phyloP scores from a whole-genome alignment of 2,797 vertebrate species.

The Nasua narica region DNA sequence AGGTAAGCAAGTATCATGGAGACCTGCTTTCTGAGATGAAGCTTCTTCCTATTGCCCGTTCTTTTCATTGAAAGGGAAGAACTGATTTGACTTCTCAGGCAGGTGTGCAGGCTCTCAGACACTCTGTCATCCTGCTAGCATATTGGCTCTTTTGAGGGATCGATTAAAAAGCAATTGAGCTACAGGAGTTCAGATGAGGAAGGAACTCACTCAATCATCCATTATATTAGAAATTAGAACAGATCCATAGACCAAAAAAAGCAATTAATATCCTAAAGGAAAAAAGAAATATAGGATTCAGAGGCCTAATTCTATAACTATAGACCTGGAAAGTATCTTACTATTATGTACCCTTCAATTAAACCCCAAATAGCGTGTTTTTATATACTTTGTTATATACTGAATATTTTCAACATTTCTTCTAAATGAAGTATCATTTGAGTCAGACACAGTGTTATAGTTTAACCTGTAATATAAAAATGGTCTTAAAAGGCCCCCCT shows the following conservation, averaged over 20 bases:
- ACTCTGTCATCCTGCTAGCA: neutral
- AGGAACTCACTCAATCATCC: neutral
- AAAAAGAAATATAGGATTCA: neutral
- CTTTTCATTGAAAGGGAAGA: neutral
- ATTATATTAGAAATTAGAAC: slow-evolving; percentile 31
- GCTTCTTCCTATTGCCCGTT: neutral
- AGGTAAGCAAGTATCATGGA: neutral
- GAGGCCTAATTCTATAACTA: neutral
- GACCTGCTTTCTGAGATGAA: neutral
- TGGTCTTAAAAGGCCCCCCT: neutral
- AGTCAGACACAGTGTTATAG: neutral
- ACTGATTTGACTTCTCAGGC: neutral
- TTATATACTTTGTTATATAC: neutral
- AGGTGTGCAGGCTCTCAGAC: neutral
- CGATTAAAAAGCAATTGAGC: slow-evolving; percentile 51
- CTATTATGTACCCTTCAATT: neutral
- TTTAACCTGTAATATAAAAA: neutral
- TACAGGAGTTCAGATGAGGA: neutral
- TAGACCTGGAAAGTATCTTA: neutral
- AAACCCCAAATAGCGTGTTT: neutral
- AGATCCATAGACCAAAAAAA: neutral
- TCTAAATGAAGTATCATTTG: neutral
- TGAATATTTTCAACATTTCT: neutral
- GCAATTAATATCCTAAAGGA: neutral
- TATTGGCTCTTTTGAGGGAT: neutral